Evolutionary conservation across 2,797 vertebrate species (phyloP), one percentile per base, ranked within the genome.

Genomic region (Etheostoma nigrum): DNA sequence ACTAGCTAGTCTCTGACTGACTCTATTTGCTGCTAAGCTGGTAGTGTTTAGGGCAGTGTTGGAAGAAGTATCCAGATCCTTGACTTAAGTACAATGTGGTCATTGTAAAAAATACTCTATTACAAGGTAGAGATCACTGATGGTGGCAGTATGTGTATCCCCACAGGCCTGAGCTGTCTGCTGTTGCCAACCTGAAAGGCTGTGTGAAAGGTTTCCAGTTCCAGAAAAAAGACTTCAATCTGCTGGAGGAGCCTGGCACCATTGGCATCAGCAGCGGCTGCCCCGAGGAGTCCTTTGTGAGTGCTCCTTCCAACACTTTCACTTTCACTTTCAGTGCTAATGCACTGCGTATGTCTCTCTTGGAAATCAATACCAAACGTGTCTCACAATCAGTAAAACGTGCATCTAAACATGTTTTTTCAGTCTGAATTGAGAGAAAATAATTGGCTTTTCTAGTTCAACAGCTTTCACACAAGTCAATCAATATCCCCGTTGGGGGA

Each of bases 161-260:
- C 55, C 18, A 45, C 86, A 97, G 95, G 73, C 92, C 95, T 33
- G 96, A 98, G 82, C 91, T 98, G 68, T 94, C 94, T 44, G 91
- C 95, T 73, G 94, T 91, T 59, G 84, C 94, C 0, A 94, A 96
- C 51, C 95, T 98, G 87, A 97, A 93, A 88, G 98, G 98, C 53
- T 99, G 98, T n/a, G 96, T 99, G 82, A 99, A 98, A 89, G 97
- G 98, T 42, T 99, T 99, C 93, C 97, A 99, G 91, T 99, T 98
- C 93, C 98, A 99, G 91, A 99, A 98, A 88, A 99, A 98, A 88
- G 97, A 99, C 86, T 99, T 99, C 86, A 99, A 99, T 87, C 92
- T 99, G 65, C 78, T 99, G 79, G 97, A 99, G 90, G 97, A 99
- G 83, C 95, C 95, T 21, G 98, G 97, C 78, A 99, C 98, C 30